These are phyloP conservation scores for Hypomesus transpacificus DNA, from an alignment of 2,113 vertebrate genomes.

Conservation along the genomic window DNA sequence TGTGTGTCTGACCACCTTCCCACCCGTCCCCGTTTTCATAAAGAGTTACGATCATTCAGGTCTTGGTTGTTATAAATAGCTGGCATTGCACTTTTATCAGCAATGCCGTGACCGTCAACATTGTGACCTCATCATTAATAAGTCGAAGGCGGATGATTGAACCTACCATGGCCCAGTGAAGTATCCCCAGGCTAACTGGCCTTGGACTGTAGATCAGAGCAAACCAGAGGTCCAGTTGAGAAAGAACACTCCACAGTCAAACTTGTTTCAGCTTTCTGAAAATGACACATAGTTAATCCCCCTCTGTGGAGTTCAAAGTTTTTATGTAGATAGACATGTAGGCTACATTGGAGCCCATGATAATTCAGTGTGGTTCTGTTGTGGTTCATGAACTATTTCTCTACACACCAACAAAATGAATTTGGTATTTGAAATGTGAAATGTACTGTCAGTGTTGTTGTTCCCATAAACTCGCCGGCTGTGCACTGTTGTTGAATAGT, in stretches of 20 bases:
- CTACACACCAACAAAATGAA: too few species aligned
- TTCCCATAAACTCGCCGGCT: slow-evolving; percentile 4
- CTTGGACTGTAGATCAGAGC: slow-evolving; percentile 71
- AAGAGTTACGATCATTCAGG: slow-evolving; percentile 70
- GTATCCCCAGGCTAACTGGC: slow-evolving; percentile 63
- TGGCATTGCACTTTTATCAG: slow-evolving; percentile 71
- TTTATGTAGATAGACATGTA: slow-evolving; percentile 15
- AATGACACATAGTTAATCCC: too few species aligned
- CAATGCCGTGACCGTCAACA: slow-evolving; percentile 70
- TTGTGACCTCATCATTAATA: slow-evolving; percentile 77
- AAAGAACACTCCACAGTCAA: slow-evolving; percentile 59
- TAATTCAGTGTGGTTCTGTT: too few species aligned
- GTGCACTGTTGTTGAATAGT: slow-evolving; percentile 15
- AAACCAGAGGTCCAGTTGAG: slow-evolving; percentile 52
- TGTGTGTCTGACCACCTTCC: background rate
- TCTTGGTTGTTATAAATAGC: slow-evolving; percentile 72
- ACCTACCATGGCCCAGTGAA: slow-evolving; percentile 72
- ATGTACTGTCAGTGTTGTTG: slow-evolving; percentile 2
- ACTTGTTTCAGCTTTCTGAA: slow-evolving; percentile 65
- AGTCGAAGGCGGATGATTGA: slow-evolving; percentile 70
- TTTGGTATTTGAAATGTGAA: slow-evolving; percentile 31
- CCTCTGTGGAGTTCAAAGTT: slow-evolving; percentile 39
- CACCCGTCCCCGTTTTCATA: slow-evolving; percentile 49
- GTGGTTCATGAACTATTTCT: too few species aligned
- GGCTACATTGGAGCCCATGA: too few species aligned